Evolutionary conservation across 2,113 vertebrate species (phyloP), one percentile per base, ranked within the genome.

Genomic region (Semnornis frantzii): DNA sequence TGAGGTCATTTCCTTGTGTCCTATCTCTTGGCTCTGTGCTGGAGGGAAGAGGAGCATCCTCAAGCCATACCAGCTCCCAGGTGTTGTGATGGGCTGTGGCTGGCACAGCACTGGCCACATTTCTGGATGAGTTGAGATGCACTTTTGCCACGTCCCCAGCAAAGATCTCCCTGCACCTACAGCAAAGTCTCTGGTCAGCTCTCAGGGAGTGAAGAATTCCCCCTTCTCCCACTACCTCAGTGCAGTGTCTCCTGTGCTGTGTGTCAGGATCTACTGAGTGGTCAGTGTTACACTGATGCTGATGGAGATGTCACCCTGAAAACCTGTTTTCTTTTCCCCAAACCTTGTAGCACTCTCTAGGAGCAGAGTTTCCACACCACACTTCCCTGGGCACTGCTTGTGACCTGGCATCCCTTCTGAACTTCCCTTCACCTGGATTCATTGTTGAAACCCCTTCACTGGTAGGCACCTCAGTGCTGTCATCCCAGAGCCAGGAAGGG

Each of bases 21-120:
- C 64, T 44, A 30, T 44, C 63, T 30, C 42, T 46, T n/a, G 46
- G 34, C n/a, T 34, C 4, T 39, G 8, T 48, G 28, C 30, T 17
- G 0, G 30, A 10, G n/a, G 70, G 50, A 31, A 72, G 68, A 39
- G 37, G 63, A 58, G 68, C 10, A 2, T 71, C 34, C n/a, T 70
- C 10, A 2, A 42, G 28, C 18, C 11, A 9, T 8, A 1, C 18
- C 8, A 1, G 24, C 75, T 79, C 42, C 37, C 48, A 3, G 54
- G 52, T 28, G 14, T 30, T 63, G 65, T 0, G 3, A 3, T 3
- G n/a, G 58, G 33, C 55, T 23, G 5, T 44, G 37, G 31, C 27
- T 42, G 12, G 14, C 2, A 2, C 18, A 18, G 44, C 44, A 46
- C 6, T 0, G 0, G 13, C 21, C 59, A 1, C 1, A 0, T 8